Conservation (phyloP, 2,888 invertebrate genomes). For the Chloroclystis v-ata region DNA sequence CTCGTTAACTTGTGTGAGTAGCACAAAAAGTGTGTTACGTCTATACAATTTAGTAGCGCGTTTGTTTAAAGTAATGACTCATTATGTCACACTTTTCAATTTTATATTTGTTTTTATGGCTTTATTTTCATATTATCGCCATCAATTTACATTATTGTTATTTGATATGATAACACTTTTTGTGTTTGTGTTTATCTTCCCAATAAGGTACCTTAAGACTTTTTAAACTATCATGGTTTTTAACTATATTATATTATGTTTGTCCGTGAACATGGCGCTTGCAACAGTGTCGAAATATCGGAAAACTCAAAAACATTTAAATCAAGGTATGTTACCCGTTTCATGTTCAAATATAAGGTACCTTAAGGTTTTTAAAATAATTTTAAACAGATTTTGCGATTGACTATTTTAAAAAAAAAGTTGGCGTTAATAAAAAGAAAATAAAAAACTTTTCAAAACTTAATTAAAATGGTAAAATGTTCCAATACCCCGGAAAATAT, state of each 20-base stretch:
- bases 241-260: too few relatives aligned
- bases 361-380: too few relatives aligned
- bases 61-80: constrained; percentile 5
- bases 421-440: neutral
- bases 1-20: neutral
- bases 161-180: neutral
- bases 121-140: neutral
- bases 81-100: constrained; percentile 3
- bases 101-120: neutral
- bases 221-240: too few relatives aligned
- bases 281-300: too few relatives aligned
- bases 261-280: too few relatives aligned
- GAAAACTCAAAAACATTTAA: too few relatives aligned
- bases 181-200: too few relatives aligned
- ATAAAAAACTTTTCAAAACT: constrained; percentile 23
- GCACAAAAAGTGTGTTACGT: constrained; percentile 3
- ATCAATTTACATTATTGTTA: neutral
- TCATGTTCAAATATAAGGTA: too few relatives aligned
- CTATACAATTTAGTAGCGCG: constrained; percentile 1
- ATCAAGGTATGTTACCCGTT: too few relatives aligned
- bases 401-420: neutral
- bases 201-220: too few relatives aligned
- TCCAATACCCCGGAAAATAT: constrained; percentile 48
- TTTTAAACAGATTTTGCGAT: too few relatives aligned
- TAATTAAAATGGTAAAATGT: constrained; percentile 23